Percentiles rank a stretch among this genome's conserved stretches.
Conservation (phyloP, 1,140 invertebrate genomes). For the Drosophila nigromelanica region DNA sequence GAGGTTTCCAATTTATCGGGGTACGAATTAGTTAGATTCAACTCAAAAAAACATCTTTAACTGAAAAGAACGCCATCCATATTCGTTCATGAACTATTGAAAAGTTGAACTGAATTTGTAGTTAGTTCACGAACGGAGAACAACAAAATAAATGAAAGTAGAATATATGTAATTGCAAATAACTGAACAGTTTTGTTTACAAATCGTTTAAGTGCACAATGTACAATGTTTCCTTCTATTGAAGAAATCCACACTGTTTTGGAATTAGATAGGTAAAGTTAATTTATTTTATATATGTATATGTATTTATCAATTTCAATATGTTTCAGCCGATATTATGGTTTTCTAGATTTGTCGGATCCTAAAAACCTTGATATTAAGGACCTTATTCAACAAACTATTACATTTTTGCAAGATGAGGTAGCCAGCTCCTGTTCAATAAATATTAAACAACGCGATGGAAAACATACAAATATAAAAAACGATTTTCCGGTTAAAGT, state of each 20-base stretch:
- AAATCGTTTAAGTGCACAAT: background rate
- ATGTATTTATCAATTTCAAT: background rate
- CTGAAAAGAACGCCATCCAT: too few species aligned
- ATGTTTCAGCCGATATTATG: constrained; percentile 63
- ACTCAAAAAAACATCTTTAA: too few species aligned
- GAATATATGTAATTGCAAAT: background rate
- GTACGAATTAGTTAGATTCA: too few species aligned
- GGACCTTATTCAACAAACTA: constrained; percentile 53
- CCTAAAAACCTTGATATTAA: constrained; percentile 51
- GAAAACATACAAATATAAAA: constrained; percentile 13
- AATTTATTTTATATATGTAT: background rate
- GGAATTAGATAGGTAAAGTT: background rate
- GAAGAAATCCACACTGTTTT: background rate
- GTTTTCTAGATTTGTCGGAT: constrained; percentile 58
- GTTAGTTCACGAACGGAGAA: background rate
- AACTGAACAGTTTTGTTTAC: background rate
- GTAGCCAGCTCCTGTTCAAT: constrained; percentile 33
- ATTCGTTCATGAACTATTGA: background rate
- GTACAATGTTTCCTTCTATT: background rate
- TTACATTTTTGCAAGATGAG: constrained; percentile 56
- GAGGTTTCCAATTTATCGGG: too few species aligned
- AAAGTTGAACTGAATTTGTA: background rate
- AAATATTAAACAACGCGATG: constrained; percentile 16
- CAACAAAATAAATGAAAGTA: background rate
- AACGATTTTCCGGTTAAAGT: constrained; percentile 84